Evolutionary conservation across 92 coral and sea anemone species (phyloP).

Genomic region (Umimayanthus chanpuru): DNA sequence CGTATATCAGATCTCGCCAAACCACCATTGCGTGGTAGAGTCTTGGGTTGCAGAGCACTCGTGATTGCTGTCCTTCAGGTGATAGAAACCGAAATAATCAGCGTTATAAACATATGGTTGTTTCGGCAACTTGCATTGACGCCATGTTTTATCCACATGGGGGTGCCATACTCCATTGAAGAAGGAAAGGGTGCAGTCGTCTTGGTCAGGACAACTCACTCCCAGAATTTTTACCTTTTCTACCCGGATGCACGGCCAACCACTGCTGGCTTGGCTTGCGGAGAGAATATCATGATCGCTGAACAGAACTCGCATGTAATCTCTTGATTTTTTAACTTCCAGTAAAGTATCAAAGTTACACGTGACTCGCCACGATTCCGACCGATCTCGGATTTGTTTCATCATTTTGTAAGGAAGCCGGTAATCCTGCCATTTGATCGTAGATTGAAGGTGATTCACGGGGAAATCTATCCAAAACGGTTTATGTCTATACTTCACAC

Average conservation of each 20-base stretch:
- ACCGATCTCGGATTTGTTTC: slow-evolving; percentile 27
- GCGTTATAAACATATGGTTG: background rate
- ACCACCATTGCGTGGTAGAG: slow-evolving; percentile 5
- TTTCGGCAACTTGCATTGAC: background rate
- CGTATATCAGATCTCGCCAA: background rate
- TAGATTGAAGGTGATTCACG: slow-evolving; percentile 38
- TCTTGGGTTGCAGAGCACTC: background rate
- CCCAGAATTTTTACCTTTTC: background rate
- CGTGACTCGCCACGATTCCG: slow-evolving; percentile 25
- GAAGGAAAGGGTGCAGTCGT: background rate
- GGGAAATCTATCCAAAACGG: slow-evolving; percentile 40
- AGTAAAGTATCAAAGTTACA: slow-evolving; percentile 34
- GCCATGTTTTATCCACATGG: slow-evolving; percentile 6
- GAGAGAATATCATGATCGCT: background rate
- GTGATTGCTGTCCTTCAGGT: background rate
- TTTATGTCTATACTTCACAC: background rate
- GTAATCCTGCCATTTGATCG: slow-evolving; percentile 41
- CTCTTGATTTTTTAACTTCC: background rate
- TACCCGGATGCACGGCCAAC: slow-evolving; percentile 1
- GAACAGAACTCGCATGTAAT: background rate
- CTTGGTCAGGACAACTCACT: background rate
- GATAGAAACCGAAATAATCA: background rate
- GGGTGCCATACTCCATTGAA: background rate
- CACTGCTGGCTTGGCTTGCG: background rate
- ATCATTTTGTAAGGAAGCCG: slow-evolving; percentile 33